Conservation (phyloP, 2,113 vertebrate species). For the Nibea coibor region DNA sequence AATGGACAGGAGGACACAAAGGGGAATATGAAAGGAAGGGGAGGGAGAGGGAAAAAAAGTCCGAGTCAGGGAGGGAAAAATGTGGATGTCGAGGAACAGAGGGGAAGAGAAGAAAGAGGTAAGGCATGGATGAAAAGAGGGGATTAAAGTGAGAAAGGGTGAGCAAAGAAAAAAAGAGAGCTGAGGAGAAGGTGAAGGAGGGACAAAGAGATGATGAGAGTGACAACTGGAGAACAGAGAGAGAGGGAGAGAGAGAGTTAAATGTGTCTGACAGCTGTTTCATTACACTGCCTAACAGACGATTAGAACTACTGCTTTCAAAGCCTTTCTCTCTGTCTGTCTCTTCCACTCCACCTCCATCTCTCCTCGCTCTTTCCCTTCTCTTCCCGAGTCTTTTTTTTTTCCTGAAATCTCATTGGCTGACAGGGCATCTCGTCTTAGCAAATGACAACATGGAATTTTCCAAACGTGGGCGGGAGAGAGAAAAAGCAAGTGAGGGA, state of each 20-base stretch:
- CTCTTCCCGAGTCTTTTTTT: slow-evolving; percentile 18
- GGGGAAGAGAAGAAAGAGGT: slow-evolving; percentile 2
- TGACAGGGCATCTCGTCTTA: slow-evolving; percentile 64
- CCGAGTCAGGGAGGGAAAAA: slow-evolving; percentile 1
- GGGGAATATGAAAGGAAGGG: background rate
- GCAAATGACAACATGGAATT: slow-evolving; percentile 84
- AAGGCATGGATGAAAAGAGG: slow-evolving; percentile 36
- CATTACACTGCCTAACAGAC: slow-evolving; percentile 74
- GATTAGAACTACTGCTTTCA: slow-evolving; percentile 62
- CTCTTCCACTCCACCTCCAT: slow-evolving; percentile 45
- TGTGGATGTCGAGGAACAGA: background rate
- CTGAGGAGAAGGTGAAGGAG: slow-evolving; percentile 29
- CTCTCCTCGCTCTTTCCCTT: slow-evolving; percentile 12
- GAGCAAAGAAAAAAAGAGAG: slow-evolving; percentile 18
- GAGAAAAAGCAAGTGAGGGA: slow-evolving; percentile 67
- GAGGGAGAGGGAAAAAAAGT: background rate
- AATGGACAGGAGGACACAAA: slow-evolving; percentile 19
- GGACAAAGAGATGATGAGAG: slow-evolving; percentile 54
- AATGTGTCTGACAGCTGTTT: slow-evolving; percentile 84
- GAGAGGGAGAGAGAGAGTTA: slow-evolving; percentile 68
- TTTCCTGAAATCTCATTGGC: slow-evolving; percentile 61
- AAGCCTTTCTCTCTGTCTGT: slow-evolving; percentile 34
- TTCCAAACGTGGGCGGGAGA: slow-evolving; percentile 79
- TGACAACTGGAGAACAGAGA: slow-evolving; percentile 58
- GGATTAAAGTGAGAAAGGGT: slow-evolving; percentile 16